phyloP scores from a whole-genome alignment of 2,797 vertebrate genomes.

The Cossypha heuglini region DNA sequence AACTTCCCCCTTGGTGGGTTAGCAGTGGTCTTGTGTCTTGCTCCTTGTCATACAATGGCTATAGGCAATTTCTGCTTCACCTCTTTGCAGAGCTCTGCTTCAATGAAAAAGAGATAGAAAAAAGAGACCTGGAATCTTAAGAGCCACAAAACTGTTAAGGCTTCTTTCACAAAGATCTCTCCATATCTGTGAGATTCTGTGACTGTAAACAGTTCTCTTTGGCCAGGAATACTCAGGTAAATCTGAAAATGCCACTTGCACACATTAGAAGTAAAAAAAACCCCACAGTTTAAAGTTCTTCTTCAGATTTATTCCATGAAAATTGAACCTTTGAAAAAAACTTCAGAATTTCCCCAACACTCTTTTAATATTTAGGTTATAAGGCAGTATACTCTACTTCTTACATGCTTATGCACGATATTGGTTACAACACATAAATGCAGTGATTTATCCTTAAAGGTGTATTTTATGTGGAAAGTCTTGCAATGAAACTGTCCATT shows the following conservation, averaged over 20 bases:
- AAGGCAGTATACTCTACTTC: constrained; percentile 51
- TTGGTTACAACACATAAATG: constrained; percentile 25
- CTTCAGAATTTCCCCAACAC: neutral
- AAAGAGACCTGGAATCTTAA: neutral
- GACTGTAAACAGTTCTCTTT: constrained; percentile 62
- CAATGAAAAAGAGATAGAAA: neutral
- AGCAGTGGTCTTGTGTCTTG: neutral
- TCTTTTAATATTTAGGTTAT: constrained; percentile 4
- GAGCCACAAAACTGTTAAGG: constrained; percentile 47
- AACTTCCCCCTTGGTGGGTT: neutral
- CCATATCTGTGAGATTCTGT: constrained; percentile 42
- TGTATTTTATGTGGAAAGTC: constrained; percentile 58
- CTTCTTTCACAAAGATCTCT: constrained; percentile 60
- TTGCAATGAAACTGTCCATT: constrained; percentile 58
- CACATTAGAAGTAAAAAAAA: constrained; percentile 21
- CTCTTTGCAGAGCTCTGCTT: neutral
- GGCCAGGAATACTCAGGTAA: constrained; percentile 52
- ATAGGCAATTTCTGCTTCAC: neutral
- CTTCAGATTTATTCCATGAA: constrained; percentile 46
- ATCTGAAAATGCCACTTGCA: constrained; percentile 31
- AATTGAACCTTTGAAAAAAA: neutral
- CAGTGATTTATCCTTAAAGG: constrained; percentile 31
- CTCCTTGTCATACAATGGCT: neutral
- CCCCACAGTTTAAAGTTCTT: neutral
- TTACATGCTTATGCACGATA: constrained; percentile 35